These are phyloP conservation scores for Thera obeliscata DNA, from an alignment of 2,888 invertebrate species.

Conservation along the genomic window DNA sequence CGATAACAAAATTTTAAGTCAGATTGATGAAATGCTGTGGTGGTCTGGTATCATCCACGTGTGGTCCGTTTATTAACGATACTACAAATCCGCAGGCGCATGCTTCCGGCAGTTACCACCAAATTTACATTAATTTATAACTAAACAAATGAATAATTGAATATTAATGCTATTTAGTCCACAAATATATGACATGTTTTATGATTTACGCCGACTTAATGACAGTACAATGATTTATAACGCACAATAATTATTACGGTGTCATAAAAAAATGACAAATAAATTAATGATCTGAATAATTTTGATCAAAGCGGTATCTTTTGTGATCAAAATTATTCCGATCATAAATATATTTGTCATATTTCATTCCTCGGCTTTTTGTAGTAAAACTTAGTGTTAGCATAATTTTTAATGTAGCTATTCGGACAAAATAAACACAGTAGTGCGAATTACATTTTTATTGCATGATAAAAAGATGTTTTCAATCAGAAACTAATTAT, in stretches of 20 bases:
- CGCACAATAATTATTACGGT: constrained; percentile 34
- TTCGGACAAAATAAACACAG: constrained; percentile 1
- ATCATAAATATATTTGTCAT: constrained; percentile 38
- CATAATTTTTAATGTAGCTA: background rate
- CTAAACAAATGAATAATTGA: constrained; percentile 46
- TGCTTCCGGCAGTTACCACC: constrained; percentile 34
- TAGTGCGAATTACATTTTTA: constrained; percentile 1
- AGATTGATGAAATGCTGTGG: background rate
- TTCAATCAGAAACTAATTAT: background rate
- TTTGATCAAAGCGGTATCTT: constrained; percentile 16
- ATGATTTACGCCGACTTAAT: constrained; percentile 47
- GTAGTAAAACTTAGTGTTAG: background rate
- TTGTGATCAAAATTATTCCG: constrained; percentile 26
- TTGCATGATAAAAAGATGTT: constrained; percentile 1
- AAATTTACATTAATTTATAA: constrained; percentile 40
- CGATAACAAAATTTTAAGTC: too few species aligned
- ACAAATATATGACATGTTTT: constrained; percentile 41
- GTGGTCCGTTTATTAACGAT: constrained; percentile 36
- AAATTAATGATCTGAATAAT: constrained; percentile 37
- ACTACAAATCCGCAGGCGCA: constrained; percentile 24
- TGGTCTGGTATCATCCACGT: constrained; percentile 20
- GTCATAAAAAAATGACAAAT: constrained; percentile 38
- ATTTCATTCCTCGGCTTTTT: constrained; percentile 8
- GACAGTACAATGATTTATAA: constrained; percentile 42
- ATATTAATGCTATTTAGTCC: constrained; percentile 42